Evolutionary conservation across 2,113 vertebrate genomes (phyloP).

Genomic region (Cyprinodon variegatus): DNA sequence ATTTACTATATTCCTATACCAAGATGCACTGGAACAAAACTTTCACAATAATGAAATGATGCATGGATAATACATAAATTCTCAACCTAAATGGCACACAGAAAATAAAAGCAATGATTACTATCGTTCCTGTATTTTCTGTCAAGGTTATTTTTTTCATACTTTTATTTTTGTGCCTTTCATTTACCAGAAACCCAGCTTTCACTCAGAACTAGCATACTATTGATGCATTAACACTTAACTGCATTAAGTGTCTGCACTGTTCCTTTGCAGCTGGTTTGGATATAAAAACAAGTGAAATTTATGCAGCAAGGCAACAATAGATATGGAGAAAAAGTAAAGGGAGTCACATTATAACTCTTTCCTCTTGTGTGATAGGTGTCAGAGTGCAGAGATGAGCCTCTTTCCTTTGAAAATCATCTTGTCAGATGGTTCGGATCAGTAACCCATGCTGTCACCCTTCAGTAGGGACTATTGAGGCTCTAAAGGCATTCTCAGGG

Average conservation of each 20-base stretch:
- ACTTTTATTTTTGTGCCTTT: too few species aligned
- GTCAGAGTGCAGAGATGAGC: not conserved
- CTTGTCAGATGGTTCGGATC: conserved; percentile 25
- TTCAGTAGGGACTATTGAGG: conserved; percentile 17
- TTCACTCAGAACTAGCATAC: too few species aligned
- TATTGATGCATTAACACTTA: too few species aligned
- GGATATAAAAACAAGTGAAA: not conserved
- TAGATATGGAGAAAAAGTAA: not conserved
- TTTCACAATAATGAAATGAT: not conserved
- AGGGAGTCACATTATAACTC: not conserved
- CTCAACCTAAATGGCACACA: not conserved
- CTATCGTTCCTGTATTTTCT: too few species aligned
- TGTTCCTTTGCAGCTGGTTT: not conserved
- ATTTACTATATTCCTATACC: not conserved
- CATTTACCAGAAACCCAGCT: too few species aligned
- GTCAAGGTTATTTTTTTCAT: too few species aligned
- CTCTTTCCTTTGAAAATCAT: not conserved
- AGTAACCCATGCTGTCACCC: not conserved
- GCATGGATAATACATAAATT: not conserved
- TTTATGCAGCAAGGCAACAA: not conserved
- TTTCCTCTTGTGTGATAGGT: not conserved
- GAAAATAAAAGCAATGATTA: too few species aligned
- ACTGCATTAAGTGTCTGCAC: not conserved
- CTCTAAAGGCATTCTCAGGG: conserved; percentile 12
- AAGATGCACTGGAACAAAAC: not conserved